phyloP scores from a whole-genome alignment of 2,113 vertebrate species.

The Nycticryphes semicollaris region DNA sequence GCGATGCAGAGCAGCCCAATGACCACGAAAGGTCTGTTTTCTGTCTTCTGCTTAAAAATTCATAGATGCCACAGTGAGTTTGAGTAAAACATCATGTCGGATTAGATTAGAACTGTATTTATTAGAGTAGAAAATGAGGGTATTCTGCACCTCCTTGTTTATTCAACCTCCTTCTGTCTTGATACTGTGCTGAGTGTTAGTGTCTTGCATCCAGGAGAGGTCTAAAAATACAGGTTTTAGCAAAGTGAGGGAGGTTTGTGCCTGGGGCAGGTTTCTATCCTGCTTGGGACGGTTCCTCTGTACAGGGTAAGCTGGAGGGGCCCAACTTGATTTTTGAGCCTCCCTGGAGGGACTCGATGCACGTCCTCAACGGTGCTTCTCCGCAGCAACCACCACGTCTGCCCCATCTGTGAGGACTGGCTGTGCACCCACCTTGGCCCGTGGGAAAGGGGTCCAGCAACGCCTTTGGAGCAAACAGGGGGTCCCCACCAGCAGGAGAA shows the following conservation, averaged over 20 bases:
- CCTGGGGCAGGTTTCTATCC: neutral
- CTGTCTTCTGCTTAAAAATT: neutral
- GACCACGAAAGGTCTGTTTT: neutral
- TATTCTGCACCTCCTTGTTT: neutral
- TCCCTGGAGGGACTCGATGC: too few species aligned
- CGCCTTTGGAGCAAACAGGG: fast-evolving
- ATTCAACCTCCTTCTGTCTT: neutral
- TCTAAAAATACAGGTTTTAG: fast-evolving
- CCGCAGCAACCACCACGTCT: neutral
- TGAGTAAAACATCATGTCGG: neutral
- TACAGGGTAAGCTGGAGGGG: neutral
- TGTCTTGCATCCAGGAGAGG: neutral
- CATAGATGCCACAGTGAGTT: fast-evolving
- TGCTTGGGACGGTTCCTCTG: neutral
- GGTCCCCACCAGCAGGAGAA: fast-evolving
- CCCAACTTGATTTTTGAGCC: neutral
- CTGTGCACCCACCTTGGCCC: neutral
- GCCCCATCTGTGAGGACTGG: constrained; percentile 10
- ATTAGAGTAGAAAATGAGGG: neutral
- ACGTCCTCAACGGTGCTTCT: neutral
- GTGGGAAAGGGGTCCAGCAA: fast-evolving
- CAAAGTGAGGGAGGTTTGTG: neutral
- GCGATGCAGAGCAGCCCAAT: neutral
- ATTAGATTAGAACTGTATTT: neutral
- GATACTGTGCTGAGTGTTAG: neutral